Evolutionary conservation across 1,140 invertebrate species (phyloP).

Genomic region (Matsumurasca onukii): DNA sequence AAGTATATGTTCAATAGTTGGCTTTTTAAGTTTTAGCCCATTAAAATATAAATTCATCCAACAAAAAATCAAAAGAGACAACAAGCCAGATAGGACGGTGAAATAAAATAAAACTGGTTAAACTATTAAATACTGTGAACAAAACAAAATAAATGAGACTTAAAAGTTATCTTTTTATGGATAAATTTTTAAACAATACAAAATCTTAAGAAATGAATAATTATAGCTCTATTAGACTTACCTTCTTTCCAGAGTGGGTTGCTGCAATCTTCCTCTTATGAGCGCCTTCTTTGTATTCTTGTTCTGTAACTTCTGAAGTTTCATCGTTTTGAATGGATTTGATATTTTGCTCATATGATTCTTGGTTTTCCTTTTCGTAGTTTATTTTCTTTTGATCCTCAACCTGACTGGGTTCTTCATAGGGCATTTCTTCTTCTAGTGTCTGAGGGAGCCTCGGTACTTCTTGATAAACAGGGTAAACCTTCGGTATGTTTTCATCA

Average conservation of each 20-base stretch:
- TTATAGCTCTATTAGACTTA: too few relatives aligned
- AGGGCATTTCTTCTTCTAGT: background rate
- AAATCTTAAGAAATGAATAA: too few relatives aligned
- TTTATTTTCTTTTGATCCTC: background rate
- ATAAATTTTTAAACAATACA: too few relatives aligned
- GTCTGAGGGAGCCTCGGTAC: background rate
- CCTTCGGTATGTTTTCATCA: background rate
- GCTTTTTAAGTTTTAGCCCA: too few relatives aligned
- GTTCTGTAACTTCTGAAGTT: background rate
- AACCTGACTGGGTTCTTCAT: slow-evolving; percentile 4
- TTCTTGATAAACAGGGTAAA: slow-evolving; percentile 19
- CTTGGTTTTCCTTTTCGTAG: background rate
- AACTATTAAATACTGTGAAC: too few relatives aligned
- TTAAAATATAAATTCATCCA: too few relatives aligned
- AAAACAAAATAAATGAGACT: too few relatives aligned
- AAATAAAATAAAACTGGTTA: too few relatives aligned
- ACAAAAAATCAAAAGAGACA: too few relatives aligned
- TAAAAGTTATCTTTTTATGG: too few relatives aligned
- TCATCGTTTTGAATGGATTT: background rate
- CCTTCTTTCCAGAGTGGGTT: slow-evolving; percentile 27
- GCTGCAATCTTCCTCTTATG: slow-evolving; percentile 15
- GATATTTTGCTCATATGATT: background rate
- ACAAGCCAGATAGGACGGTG: too few relatives aligned
- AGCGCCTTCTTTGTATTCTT: background rate
- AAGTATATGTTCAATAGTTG: too few relatives aligned